Evolutionary conservation across 1,140 invertebrate genomes (phyloP).

Genomic region (Pseudomyrmex flavicornis): DNA sequence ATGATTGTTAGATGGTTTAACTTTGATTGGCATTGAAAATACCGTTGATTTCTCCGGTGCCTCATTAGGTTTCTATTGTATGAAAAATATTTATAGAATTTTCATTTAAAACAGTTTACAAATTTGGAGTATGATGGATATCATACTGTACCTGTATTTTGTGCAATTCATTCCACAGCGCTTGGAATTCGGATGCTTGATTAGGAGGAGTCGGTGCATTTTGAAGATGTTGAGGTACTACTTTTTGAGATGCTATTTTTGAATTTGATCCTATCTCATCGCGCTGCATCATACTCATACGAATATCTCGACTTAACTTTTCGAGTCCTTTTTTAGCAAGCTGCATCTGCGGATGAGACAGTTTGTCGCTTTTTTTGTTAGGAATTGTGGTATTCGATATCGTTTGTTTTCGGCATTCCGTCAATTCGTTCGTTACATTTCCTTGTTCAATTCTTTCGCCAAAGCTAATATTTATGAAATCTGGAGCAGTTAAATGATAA

Average conservation of each 20-base stretch:
- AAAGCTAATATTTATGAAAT: conserved; percentile 88
- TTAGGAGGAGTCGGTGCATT: conserved; percentile 6
- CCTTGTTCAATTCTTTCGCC: conserved; percentile 83
- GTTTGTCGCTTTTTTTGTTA: conserved; percentile 4
- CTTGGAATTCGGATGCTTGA: conserved; percentile 77
- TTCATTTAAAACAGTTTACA: not conserved
- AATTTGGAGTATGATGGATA: not conserved
- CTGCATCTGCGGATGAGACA: conserved; percentile 11
- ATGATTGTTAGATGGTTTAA: conserved; percentile 41
- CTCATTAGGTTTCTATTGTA: conserved; percentile 49
- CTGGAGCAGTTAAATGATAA: conserved; percentile 85
- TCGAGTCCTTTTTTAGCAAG: conserved; percentile 44
- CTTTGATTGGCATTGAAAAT: conserved; percentile 1
- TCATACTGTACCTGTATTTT: conserved; percentile 70
- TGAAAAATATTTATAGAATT: conserved; percentile 1
- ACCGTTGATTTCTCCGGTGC: conserved; percentile 39
- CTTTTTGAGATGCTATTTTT: not conserved
- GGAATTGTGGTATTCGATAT: conserved; percentile 27
- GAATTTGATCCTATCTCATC: conserved; percentile 4
- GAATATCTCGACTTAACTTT: conserved; percentile 5
- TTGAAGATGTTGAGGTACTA: not conserved
- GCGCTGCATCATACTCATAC: conserved; percentile 22
- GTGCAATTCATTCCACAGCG: conserved; percentile 82
- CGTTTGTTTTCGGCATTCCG: conserved; percentile 3
- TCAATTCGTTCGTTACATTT: conserved; percentile 22